These are phyloP conservation scores for Cephalopholis sonnerati DNA, from an alignment of 2,113 vertebrate genomes.

Conservation along the genomic window DNA sequence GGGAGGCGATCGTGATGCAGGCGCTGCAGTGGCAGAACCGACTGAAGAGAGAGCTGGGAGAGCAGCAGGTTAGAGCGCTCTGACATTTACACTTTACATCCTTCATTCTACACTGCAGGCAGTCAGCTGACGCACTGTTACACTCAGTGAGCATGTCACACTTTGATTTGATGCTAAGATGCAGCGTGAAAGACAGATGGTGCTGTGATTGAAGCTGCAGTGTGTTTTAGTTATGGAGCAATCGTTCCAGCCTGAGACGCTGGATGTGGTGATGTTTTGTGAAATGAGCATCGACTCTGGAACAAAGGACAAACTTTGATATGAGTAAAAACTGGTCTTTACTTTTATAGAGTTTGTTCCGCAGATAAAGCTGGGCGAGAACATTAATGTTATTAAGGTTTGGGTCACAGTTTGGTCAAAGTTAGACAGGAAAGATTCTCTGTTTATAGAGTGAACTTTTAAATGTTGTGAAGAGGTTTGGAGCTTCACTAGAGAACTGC, in stretches of 20 bases:
- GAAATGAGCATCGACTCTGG: constrained; percentile 12
- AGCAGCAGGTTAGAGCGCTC: constrained; percentile 85
- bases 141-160: constrained; percentile 51
- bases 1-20: constrained; percentile 99
- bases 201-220: constrained; percentile 33
- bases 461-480: not conserved
- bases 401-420: not conserved
- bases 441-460: not conserved
- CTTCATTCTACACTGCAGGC: constrained; percentile 49
- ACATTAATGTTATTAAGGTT: too few relatives aligned
- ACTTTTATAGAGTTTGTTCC: not conserved
- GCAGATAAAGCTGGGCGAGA: not conserved
- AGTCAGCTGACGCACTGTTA: constrained; percentile 42
- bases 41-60: constrained; percentile 88
- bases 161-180: constrained; percentile 59
- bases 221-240: constrained; percentile 18
- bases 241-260: not conserved
- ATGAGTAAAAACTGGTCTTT: not conserved
- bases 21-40: constrained; percentile 96
- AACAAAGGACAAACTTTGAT: not conserved
- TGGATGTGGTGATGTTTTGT: constrained; percentile 8
- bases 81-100: constrained; percentile 57
- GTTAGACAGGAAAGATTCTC: not conserved
- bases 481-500: too few relatives aligned
- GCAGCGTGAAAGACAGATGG: constrained; percentile 64